These are phyloP conservation scores for Hepsetus odoe DNA, from an alignment of 2,113 vertebrate species.

Conservation along the genomic window DNA sequence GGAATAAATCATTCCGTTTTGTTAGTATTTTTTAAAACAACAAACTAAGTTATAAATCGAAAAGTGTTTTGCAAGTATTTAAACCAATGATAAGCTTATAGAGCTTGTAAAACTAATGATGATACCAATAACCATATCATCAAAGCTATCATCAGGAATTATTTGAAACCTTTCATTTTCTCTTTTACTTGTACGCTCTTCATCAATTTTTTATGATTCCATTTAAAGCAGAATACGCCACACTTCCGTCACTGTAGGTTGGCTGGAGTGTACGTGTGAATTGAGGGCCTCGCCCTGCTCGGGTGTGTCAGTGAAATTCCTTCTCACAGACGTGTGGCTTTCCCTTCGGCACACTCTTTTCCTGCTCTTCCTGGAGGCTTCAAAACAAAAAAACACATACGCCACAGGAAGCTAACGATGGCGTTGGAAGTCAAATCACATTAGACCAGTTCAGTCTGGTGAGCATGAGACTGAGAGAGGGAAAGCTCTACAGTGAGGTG, in stretches of 20 bases:
- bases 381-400: background rate
- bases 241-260: background rate
- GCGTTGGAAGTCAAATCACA: background rate
- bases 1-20: no score
- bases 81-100: no score
- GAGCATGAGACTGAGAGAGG: no score
- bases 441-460: background rate
- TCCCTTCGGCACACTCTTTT: background rate
- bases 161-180: no score
- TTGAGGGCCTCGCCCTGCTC: conserved; percentile 32
- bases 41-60: no score
- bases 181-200: no score
- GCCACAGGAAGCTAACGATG: background rate
- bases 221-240: background rate
- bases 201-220: background rate
- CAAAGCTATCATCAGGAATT: no score
- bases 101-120: no score
- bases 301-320: conserved; percentile 22
- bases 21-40: no score
- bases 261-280: conserved; percentile 7
- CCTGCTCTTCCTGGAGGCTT: conserved; percentile 7
- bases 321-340: conserved; percentile 25
- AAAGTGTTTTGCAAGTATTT: no score
- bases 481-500: background rate
- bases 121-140: no score